Conservation (phyloP, 2,888 invertebrate species). For the Reticulitermes lucifugus region DNA sequence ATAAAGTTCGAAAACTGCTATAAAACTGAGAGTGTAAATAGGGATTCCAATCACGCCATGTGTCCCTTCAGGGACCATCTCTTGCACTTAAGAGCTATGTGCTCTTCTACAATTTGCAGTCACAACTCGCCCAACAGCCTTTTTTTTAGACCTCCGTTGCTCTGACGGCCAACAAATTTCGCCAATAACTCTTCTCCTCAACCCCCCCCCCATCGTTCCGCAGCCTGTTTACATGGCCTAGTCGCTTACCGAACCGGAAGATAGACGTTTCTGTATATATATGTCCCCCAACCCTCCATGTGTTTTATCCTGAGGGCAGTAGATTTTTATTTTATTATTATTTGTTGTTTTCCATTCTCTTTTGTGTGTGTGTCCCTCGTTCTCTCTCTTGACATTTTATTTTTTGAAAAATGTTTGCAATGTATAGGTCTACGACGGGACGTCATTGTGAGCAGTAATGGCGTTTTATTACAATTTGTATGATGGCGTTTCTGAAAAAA, state of each 20-base stretch:
- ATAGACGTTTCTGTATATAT: slow-evolving; percentile 26
- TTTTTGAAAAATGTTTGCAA: slow-evolving; percentile 41
- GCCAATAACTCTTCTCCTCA: slow-evolving; percentile 41
- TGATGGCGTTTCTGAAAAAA: slow-evolving; percentile 43
- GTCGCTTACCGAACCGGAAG: slow-evolving; percentile 28
- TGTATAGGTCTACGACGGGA: slow-evolving; percentile 47
- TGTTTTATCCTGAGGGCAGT: slow-evolving; percentile 20
- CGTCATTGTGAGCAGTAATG: slow-evolving; percentile 46
- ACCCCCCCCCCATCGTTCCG: not conserved
- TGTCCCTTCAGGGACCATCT: not conserved
- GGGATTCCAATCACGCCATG: slow-evolving; percentile 3
- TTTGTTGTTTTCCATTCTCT: slow-evolving; percentile 34
- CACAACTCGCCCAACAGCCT: slow-evolving; percentile 7
- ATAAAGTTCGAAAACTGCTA: not conserved
- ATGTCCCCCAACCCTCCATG: not conserved
- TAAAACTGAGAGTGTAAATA: not conserved
- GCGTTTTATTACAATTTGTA: slow-evolving; percentile 49
- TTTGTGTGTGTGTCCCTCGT: slow-evolving; percentile 17
- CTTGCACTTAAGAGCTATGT: not conserved
- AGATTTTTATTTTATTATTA: slow-evolving; percentile 36
- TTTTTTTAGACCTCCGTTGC: not conserved
- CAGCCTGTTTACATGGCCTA: slow-evolving; percentile 34
- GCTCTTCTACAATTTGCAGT: slow-evolving; percentile 18
- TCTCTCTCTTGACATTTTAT: slow-evolving; percentile 17
- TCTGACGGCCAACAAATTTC: slow-evolving; percentile 43